Evolutionary conservation across 2,113 vertebrate genomes (phyloP), one percentile per base, ranked within the genome.

Genomic region (Pygoscelis adeliae): DNA sequence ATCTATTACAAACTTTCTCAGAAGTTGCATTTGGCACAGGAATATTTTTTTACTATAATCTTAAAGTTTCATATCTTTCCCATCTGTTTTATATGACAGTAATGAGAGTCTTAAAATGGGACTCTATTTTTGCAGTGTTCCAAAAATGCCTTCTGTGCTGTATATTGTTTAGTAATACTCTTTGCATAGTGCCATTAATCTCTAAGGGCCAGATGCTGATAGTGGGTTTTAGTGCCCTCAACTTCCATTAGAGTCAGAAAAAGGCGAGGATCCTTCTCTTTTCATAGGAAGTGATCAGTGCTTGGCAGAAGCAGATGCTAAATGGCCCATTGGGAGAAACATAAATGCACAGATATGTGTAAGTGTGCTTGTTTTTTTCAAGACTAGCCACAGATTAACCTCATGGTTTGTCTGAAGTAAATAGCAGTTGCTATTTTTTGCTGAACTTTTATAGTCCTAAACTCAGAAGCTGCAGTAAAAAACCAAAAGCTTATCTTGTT

Each of bases 71-170:
- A 59, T 80, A 73, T 94, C 84, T 63, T 91, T 90, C 87, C 96
- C 96, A 97, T 97, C 96, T 98, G 97, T 93, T 95, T 93, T 79
- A 90, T 81, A 66, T 93, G 91, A 95, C 94, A 95, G 96, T 96
- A 97, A 98, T 94, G 90, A 97, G 63, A 91, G 62, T 69, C 93
- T 96, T 93, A 93, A 98, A 97, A 96, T 83, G 95, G 32, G 55
- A 82, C 46, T 91, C 82, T 95, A 95, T 97, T 97, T 96, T 70
- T 93, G 88, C 71, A 69, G 36, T 73, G 91, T 69, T 96, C 81
- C 40, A 95, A 96, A 96, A 97, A 93, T 92, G 90, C 91, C 80
- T 97, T 96, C 86, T 96, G 91, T 85, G 69, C 66, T 89, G 62
- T 52, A 79, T 94, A 90, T 87, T 96, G 93, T 96, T 93, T 96